Percentiles rank a stretch among this genome's conserved stretches.
Conservation (phyloP, 1,140 invertebrate species). For the Phocides pigmalion region DNA sequence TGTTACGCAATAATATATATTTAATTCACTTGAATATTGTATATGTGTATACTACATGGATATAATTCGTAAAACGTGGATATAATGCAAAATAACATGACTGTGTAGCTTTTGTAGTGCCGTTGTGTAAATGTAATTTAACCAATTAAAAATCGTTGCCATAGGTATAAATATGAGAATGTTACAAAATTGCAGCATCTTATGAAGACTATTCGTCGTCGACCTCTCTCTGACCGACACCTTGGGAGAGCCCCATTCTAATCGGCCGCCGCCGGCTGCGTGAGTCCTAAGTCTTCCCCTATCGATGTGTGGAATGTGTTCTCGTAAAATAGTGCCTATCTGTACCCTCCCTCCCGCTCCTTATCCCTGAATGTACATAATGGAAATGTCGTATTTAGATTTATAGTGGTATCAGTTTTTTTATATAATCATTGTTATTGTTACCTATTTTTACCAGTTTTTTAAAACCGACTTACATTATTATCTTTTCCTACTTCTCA, state of each 20-base stretch:
- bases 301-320: slow-evolving; percentile 81
- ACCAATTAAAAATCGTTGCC: slow-evolving; percentile 74
- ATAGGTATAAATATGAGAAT: slow-evolving; percentile 81
- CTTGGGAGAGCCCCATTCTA: slow-evolving; percentile 74
- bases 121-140: slow-evolving; percentile 54
- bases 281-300: slow-evolving; percentile 74
- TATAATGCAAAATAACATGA: background rate
- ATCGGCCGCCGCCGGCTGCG: slow-evolving; percentile 70
- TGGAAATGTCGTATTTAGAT: slow-evolving; percentile 69
- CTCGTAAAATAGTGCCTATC: slow-evolving; percentile 64
- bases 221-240: slow-evolving; percentile 84
- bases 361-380: slow-evolving; percentile 59
- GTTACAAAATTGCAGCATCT: slow-evolving; percentile 85
- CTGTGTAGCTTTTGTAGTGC: slow-evolving; percentile 21
- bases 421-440: slow-evolving; percentile 17
- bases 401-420: slow-evolving; percentile 32
- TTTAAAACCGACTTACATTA: background rate
- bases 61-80: background rate
- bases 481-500: slow-evolving; percentile 10
- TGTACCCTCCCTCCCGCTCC: slow-evolving; percentile 40
- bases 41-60: background rate
- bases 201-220: slow-evolving; percentile 86
- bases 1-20: background rate
- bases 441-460: slow-evolving; percentile 16
- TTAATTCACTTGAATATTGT: slow-evolving; percentile 1